Percentiles rank a stretch among this genome's conserved stretches.
Conservation (phyloP, 2,888 invertebrate species). For the Oscheius myriophilus region DNA sequence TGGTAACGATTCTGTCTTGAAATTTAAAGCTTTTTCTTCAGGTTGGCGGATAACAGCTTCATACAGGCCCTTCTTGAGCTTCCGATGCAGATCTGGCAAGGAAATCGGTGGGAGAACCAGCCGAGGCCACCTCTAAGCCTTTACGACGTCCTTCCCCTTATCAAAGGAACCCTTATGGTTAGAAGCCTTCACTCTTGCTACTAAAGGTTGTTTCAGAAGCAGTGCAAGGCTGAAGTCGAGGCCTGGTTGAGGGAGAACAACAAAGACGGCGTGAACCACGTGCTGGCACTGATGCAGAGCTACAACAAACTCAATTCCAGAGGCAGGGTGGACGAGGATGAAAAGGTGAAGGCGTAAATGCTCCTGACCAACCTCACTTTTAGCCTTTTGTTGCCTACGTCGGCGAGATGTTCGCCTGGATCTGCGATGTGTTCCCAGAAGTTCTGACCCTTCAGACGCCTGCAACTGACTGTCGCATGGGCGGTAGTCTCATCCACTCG, state of each 20-base stretch:
- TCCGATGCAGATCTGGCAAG: conserved; percentile 38
- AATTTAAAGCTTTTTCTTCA: neutral
- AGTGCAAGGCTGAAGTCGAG: neutral
- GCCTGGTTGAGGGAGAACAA: conserved; percentile 22
- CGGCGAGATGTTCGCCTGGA: conserved; percentile 1
- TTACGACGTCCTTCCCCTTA: conserved; percentile 43
- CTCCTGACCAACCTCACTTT: neutral
- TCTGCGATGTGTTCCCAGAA: conserved; percentile 13
- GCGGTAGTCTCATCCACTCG: conserved; percentile 7
- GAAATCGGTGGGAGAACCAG: conserved; percentile 31
- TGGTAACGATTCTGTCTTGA: conserved; percentile 17
- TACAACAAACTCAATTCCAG: neutral
- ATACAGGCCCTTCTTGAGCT: conserved; percentile 40
- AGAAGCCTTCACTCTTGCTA: neutral
- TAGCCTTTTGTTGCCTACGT: conserved; percentile 13
- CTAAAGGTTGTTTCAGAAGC: neutral
- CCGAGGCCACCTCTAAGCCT: conserved; percentile 21
- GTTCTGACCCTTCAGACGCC: neutral
- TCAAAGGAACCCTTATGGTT: conserved; percentile 26
- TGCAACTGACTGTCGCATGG: neutral
- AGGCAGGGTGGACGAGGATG: neutral
- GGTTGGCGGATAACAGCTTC: conserved; percentile 33
- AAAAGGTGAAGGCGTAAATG: neutral
- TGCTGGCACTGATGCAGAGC: neutral
- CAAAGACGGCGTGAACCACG: neutral